Percentiles rank a stretch among this genome's conserved stretches.
phyloP scores from a whole-genome alignment of 1,140 invertebrate species.

The Daktulosphaira vitifoliae region DNA sequence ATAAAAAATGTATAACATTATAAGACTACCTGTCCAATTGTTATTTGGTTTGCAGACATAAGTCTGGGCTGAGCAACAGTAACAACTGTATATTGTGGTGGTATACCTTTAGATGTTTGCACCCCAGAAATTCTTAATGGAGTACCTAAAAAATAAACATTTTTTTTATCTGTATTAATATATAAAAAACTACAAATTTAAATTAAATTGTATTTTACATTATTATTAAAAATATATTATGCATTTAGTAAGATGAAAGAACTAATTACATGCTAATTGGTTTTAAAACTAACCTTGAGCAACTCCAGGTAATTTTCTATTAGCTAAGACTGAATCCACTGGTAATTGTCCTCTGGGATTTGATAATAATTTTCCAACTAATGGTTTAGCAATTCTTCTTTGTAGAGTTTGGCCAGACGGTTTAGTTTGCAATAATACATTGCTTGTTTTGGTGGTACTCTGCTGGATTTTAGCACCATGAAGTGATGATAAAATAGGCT shows the following conservation, averaged over 20 bases:
- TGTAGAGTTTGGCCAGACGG: slow-evolving; percentile 3
- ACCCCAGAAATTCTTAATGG: slow-evolving; percentile 21
- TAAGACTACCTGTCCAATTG: slow-evolving; percentile 15
- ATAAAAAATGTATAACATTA: no score
- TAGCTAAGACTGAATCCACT: slow-evolving; percentile 1
- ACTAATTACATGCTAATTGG: no score
- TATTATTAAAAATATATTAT: no score
- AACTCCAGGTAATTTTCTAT: slow-evolving; percentile 22
- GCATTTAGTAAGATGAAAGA: no score
- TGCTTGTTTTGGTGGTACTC: not conserved
- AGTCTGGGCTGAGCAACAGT: slow-evolving; percentile 38
- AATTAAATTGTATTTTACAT: not conserved
- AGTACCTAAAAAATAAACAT: slow-evolving; percentile 4
- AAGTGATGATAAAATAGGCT: slow-evolving; percentile 18
- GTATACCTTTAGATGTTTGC: slow-evolving; percentile 18
- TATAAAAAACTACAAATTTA: not conserved
- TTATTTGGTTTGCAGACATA: slow-evolving; percentile 34
- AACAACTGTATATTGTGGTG: slow-evolving; percentile 39
- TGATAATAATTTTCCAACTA: slow-evolving; percentile 12
- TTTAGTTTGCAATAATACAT: slow-evolving; percentile 17
- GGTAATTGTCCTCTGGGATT: slow-evolving; percentile 24
- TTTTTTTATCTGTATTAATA: no score
- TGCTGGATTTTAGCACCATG: slow-evolving; percentile 16
- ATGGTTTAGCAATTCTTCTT: slow-evolving; percentile 4
- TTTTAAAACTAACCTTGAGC: slow-evolving; percentile 2